Conservation (phyloP, 2,113 vertebrate genomes). For the Crotophaga sulcirostris region DNA sequence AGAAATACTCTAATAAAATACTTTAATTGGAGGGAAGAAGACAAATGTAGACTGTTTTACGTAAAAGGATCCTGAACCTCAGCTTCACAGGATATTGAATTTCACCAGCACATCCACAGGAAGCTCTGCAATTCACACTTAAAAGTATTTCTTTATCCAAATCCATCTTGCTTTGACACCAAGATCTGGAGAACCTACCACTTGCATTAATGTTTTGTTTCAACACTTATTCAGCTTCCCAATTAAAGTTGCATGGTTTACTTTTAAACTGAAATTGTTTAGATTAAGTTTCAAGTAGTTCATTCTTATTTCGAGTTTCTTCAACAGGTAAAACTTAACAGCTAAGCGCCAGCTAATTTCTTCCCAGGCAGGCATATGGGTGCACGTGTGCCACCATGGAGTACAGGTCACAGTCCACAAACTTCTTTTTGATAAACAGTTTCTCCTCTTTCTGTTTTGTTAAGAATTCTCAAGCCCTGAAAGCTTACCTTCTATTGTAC, state of each 20-base stretch:
- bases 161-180: background rate
- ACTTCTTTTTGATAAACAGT: background rate
- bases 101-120: background rate
- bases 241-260: background rate
- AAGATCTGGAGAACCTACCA: background rate
- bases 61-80: background rate
- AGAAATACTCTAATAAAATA: background rate
- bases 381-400: background rate
- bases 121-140: background rate
- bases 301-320: background rate
- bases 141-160: background rate
- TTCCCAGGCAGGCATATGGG: background rate
- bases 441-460: background rate
- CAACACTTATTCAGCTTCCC: background rate
- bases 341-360: background rate
- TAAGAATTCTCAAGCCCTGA: background rate
- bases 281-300: background rate
- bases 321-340: background rate
- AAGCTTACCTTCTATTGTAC: rapidly evolving
- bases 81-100: background rate
- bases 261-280: background rate
- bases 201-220: background rate
- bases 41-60: background rate
- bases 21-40: background rate
- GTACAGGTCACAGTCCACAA: background rate